phyloP scores from a whole-genome alignment of 2,797 vertebrate species.

The Chromobotia macracanthus region DNA sequence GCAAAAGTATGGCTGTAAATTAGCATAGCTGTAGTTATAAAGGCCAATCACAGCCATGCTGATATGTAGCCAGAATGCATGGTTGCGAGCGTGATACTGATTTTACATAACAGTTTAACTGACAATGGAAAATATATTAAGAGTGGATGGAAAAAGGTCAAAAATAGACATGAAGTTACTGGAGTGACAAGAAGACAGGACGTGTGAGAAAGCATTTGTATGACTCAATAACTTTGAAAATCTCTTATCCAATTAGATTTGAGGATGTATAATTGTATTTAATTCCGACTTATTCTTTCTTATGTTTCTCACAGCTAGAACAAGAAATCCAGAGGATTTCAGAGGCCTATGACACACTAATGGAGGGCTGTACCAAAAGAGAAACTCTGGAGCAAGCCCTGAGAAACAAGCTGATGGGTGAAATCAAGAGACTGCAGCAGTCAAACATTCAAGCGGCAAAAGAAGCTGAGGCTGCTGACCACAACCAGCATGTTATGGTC shows the following conservation, averaged over 20 bases:
- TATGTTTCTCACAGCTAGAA: slow-evolving; percentile 82
- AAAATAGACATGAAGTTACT: too few relatives aligned
- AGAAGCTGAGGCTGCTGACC: slow-evolving; percentile 87
- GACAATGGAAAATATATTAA: too few relatives aligned
- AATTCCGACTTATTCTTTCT: slow-evolving; percentile 12
- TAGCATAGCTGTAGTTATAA: too few relatives aligned
- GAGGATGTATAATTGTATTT: neutral
- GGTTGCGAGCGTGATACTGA: too few relatives aligned
- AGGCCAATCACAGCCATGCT: too few relatives aligned
- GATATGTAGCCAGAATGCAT: too few relatives aligned
- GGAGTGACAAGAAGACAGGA: too few relatives aligned
- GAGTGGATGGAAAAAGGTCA: too few relatives aligned
- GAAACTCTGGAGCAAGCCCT: slow-evolving; percentile 93
- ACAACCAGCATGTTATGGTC: slow-evolving; percentile 88
- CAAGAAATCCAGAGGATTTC: slow-evolving; percentile 95
- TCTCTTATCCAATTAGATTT: neutral
- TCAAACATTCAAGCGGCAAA: slow-evolving; percentile 88
- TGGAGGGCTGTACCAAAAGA: slow-evolving; percentile 90
- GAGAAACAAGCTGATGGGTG: slow-evolving; percentile 87
- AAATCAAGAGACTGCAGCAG: slow-evolving; percentile 92
- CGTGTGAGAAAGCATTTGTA: too few relatives aligned
- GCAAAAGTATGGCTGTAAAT: too few relatives aligned
- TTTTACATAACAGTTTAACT: too few relatives aligned
- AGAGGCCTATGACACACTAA: slow-evolving; percentile 92
- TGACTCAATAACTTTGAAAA: too few relatives aligned